Evolutionary conservation across 2,113 vertebrate genomes (phyloP).

Genomic region (Phyllostomus discolor): DNA sequence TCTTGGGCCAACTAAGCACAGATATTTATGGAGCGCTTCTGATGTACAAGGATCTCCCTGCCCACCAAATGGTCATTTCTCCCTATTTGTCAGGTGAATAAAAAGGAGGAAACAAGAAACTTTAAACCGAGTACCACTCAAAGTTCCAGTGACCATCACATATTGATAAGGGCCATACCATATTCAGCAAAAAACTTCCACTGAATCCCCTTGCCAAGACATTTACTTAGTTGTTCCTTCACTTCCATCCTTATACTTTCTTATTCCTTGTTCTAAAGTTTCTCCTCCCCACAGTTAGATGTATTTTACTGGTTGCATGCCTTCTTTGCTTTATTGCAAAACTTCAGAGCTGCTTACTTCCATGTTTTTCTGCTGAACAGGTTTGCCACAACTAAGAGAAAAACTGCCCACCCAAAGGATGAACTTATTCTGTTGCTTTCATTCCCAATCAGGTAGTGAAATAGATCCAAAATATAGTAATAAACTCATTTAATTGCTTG

Average conservation of each 20-base stretch:
- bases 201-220: background rate
- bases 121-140: background rate
- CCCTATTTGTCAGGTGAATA: background rate
- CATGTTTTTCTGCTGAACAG: background rate
- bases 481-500: background rate
- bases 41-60: background rate
- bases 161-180: background rate
- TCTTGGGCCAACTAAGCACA: background rate
- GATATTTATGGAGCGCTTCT: background rate
- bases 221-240: background rate
- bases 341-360: background rate
- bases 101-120: background rate
- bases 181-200: background rate
- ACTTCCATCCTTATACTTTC: background rate
- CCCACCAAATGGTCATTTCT: background rate
- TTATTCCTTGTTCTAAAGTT: background rate
- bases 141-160: background rate
- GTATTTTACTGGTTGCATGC: background rate
- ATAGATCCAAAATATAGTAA: background rate
- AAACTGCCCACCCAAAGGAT: background rate
- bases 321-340: constrained; percentile 9
- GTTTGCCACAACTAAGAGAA: background rate
- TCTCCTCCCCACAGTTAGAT: background rate
- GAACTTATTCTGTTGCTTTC: background rate
- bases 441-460: background rate